These are phyloP conservation scores for Myopa tessellatipennis DNA, from an alignment of 2,888 invertebrate species.

Conservation along the genomic window DNA sequence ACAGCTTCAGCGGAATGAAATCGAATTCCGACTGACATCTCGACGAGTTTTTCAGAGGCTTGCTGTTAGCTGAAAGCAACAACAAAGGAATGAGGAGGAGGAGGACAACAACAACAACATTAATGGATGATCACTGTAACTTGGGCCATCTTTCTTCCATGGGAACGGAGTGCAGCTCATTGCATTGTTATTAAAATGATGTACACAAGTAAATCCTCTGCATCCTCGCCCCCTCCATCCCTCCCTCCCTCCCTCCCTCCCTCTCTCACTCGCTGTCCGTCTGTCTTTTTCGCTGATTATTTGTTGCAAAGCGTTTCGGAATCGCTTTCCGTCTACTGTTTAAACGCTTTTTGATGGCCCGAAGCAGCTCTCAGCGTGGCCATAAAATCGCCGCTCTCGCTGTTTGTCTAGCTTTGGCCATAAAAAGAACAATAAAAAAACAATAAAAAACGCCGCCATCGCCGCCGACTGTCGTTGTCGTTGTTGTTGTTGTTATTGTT, in stretches of 20 bases:
- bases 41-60: too few relatives aligned
- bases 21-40: too few relatives aligned
- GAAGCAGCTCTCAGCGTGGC: not conserved
- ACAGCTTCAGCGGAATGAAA: too few relatives aligned
- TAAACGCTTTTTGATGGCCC: not conserved
- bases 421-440: too few relatives aligned
- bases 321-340: not conserved
- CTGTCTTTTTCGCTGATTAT: not conserved
- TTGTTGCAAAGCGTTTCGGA: too few relatives aligned
- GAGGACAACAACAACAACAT: too few relatives aligned
- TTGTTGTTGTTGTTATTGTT: not conserved
- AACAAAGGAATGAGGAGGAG: too few relatives aligned
- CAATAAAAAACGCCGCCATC: not conserved
- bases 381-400: too few relatives aligned
- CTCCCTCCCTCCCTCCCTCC: not conserved
- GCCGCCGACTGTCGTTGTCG: too few relatives aligned
- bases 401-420: not conserved
- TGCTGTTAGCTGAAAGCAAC: too few relatives aligned
- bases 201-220: not conserved
- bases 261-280: not conserved
- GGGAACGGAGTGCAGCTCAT: not conserved
- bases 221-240: not conserved
- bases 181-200: not conserved
- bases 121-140: too few relatives aligned
- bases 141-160: too few relatives aligned